A percentile compares a stretch with the other conserved stretches of the same genome.
These are phyloP conservation scores for Bubo scandiacus DNA, from an alignment of 2,113 vertebrate genomes.

Conservation along the genomic window DNA sequence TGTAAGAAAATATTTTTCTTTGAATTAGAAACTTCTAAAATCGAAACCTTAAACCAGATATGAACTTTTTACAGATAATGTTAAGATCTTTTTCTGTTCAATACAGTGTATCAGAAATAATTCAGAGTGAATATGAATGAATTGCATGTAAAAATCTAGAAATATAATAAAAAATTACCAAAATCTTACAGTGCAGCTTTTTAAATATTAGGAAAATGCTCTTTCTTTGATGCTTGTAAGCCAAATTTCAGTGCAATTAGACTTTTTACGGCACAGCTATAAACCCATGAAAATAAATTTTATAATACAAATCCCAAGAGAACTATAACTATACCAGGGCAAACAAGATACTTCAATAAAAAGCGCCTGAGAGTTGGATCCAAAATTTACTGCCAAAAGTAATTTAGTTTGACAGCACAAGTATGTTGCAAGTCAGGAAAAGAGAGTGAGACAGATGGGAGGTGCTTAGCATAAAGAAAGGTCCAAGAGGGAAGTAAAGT, in stretches of 20 bases:
- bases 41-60: neutral
- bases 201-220: neutral
- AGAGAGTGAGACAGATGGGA: neutral
- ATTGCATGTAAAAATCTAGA: neutral
- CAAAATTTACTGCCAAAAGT: slow-evolving; percentile 41
- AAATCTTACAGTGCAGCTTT: neutral
- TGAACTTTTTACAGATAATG: neutral
- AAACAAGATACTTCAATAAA: slow-evolving; percentile 53
- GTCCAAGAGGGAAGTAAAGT: neutral
- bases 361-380: neutral
- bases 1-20: neutral
- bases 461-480: neutral
- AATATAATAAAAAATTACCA: neutral
- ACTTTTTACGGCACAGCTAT: neutral
- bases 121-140: neutral
- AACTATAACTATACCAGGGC: neutral
- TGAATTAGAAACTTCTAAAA: neutral
- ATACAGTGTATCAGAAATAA: neutral
- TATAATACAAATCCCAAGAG: slow-evolving; percentile 18
- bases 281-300: slow-evolving; percentile 32
- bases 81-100: neutral
- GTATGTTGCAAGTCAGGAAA: neutral
- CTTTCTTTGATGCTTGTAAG: neutral
- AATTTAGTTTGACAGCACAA: slow-evolving; percentile 13
- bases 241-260: neutral